Conservation (phyloP, 2,888 invertebrate species). For the Metacarcinus magister region DNA sequence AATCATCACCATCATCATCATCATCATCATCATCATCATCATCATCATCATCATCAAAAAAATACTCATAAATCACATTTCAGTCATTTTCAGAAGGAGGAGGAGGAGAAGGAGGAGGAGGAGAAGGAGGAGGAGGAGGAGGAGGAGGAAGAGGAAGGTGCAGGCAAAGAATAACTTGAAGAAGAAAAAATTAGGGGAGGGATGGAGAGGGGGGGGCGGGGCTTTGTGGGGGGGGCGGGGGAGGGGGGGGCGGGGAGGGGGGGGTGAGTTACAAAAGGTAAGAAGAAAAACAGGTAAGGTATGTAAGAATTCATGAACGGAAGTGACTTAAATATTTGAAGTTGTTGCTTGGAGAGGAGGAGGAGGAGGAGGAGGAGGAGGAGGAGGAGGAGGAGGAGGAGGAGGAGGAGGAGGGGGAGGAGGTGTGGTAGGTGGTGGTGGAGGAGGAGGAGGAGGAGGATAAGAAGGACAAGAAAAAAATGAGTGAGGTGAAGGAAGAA, state of each 20-base stretch:
- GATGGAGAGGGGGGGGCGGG: background rate
- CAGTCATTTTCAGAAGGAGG: background rate
- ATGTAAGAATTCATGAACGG: background rate
- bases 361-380: constrained; percentile 29
- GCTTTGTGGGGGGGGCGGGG: background rate
- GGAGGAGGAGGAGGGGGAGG: background rate
- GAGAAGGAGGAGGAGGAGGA: background rate
- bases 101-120: background rate
- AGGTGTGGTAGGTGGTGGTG: background rate
- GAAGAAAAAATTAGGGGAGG: no score
- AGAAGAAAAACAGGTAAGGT: background rate
- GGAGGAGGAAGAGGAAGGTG: background rate
- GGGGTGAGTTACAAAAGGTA: background rate
- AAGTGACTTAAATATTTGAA: constrained; percentile 26
- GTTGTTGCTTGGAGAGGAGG: constrained; percentile 47
- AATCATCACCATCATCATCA: background rate
- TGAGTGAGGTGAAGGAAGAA: background rate
- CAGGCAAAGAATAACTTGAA: background rate
- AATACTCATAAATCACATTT: background rate
- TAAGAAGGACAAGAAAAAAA: background rate
- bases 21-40: no score
- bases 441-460: background rate
- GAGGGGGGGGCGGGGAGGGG: background rate
- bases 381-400: constrained; percentile 15
- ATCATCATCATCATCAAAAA: background rate